Evolutionary conservation across 2,113 vertebrate species (phyloP), one percentile per base, ranked within the genome.

Genomic region (Ariopsis seemanni): DNA sequence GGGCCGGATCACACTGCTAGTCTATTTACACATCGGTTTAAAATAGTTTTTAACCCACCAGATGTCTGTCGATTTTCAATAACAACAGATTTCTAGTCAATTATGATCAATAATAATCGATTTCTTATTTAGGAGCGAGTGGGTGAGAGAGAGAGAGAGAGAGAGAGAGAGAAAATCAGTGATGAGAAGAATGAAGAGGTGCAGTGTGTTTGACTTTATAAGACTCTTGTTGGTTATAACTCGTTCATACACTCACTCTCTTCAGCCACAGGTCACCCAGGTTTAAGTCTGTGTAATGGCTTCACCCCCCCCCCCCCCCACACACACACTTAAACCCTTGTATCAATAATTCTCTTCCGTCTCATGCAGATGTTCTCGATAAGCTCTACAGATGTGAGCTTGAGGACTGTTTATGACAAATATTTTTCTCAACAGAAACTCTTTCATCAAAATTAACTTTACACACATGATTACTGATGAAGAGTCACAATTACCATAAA

Each of bases 181-280:
- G 52, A 72, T 48, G 7, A 4, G 22, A 60, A 67, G 30, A 82
- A 42, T 42, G 27, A 34, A 15, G 27, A 20, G 15, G 30, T 30
- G 52, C 12, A 55, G 22, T 1, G 1, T 25, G 75, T 60, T 52
- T 67, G 71, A 67, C 84, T 87, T 88, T 86, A 91, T 86, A 83
- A 85, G 63, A 67, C 75, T 69, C 85, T 60, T 15, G 83, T 25
- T 75, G 77, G 30, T 89, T 84, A 87, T 87, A 85, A 91, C 50
- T 77, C 77, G 1, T 17, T 22, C 62, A 42, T 74, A 52, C 80
- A 65, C 18, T 12, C 27, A 52, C 85, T 89, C 74, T 82, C 53
- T 71, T 57, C 62, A 72, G 67, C 57, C 60, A 25, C 77, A 89
- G 55, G 79, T 90, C 85, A 86, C 78, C 52, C 30, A 65, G 27